phyloP scores from a whole-genome alignment of 1,140 invertebrate genomes.

The Euura saliciscinereae region DNA sequence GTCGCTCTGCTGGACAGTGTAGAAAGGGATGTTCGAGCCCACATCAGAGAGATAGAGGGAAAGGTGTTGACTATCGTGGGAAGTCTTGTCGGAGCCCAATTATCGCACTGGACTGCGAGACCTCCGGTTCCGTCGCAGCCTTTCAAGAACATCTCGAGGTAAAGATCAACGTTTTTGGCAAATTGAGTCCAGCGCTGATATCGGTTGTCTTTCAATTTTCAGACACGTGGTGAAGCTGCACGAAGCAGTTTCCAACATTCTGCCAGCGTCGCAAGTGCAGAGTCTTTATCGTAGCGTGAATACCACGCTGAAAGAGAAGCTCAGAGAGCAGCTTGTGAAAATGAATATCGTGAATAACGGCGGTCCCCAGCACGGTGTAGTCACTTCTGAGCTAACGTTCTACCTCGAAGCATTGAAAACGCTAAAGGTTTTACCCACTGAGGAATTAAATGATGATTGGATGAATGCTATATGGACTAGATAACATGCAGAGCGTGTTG shows the following conservation, averaged over 20 bases:
- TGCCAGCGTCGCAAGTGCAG: conserved; percentile 75
- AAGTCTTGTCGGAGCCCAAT: conserved; percentile 77
- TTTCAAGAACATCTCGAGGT: conserved; percentile 87
- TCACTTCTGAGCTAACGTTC: conserved; percentile 94
- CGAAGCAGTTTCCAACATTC: conserved; percentile 84
- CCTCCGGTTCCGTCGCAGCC: conserved; percentile 93
- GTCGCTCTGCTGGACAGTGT: conserved; percentile 66
- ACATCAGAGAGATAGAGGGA: conserved; percentile 88
- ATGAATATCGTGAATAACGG: conserved; percentile 94
- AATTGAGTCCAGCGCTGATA: not conserved
- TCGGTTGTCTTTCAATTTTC: conserved; percentile 50
- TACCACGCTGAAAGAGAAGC: conserved; percentile 83
- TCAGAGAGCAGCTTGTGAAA: conserved; percentile 81
- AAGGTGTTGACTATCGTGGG: conserved; percentile 92
- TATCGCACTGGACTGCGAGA: conserved; percentile 88
- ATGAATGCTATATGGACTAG: conserved; percentile 82
- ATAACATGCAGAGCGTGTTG: conserved; percentile 63
- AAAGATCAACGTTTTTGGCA: conserved; percentile 22
- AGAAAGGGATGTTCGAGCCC: conserved; percentile 83
- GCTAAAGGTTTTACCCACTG: conserved; percentile 78
- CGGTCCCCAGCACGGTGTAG: conserved; percentile 93
- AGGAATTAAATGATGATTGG: conserved; percentile 74
- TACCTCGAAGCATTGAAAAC: conserved; percentile 92
- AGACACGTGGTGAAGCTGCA: conserved; percentile 91
- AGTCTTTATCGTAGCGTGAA: conserved; percentile 85